Conservation (phyloP, 1,140 invertebrate genomes). For the Drosophila tristis region DNA sequence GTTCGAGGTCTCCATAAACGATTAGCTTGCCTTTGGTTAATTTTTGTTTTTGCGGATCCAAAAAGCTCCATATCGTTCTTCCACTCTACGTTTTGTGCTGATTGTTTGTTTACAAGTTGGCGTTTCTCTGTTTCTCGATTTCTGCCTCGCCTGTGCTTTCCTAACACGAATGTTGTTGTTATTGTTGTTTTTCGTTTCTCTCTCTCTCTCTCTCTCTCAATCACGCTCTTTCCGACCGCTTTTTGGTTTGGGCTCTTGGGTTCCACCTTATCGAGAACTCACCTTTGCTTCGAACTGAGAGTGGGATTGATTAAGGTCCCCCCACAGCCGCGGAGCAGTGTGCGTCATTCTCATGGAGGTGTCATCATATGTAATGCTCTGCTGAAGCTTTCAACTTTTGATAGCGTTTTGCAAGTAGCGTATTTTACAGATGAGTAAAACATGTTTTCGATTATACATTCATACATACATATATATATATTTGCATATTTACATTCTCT, state of each 20-base stretch:
- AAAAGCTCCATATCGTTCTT: slow-evolving; percentile 24
- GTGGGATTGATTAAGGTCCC: slow-evolving; percentile 18
- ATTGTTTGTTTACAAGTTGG: slow-evolving; percentile 32
- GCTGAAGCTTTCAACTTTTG: no score
- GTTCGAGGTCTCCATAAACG: no score
- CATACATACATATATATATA: background rate
- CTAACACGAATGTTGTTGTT: slow-evolving; percentile 42
- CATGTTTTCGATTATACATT: slow-evolving; percentile 14
- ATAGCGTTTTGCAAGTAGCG: no score
- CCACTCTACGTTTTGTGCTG: slow-evolving; percentile 28
- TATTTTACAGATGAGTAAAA: slow-evolving; percentile 1
- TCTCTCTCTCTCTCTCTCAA: background rate
- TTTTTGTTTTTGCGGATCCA: slow-evolving; percentile 2
- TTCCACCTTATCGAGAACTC: slow-evolving; percentile 33
- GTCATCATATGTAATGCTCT: background rate
- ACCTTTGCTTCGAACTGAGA: slow-evolving; percentile 16
- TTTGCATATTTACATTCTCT: background rate
- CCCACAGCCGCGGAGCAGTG: background rate
- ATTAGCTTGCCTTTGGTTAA: no score
- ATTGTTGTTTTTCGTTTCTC: slow-evolving; percentile 11
- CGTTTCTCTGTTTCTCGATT: slow-evolving; percentile 7
- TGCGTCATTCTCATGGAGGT: slow-evolving; percentile 27
- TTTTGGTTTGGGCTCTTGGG: slow-evolving; percentile 17
- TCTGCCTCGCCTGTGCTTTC: slow-evolving; percentile 24
- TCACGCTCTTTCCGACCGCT: slow-evolving; percentile 11